Conservation (phyloP, 2,888 invertebrate species). For the Acronicta psi region DNA sequence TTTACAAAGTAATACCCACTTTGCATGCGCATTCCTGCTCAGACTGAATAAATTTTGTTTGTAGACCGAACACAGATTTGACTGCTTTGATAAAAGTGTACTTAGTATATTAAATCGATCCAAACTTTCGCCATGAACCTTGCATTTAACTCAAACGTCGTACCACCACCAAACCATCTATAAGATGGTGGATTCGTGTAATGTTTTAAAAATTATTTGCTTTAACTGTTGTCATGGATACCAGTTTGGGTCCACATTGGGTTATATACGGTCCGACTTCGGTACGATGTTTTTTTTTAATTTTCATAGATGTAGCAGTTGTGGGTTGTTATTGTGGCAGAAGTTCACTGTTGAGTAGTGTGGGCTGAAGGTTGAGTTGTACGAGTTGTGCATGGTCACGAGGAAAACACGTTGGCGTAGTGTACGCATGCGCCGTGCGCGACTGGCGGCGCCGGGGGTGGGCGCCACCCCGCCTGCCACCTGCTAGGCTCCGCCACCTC, state of each 20-base stretch:
- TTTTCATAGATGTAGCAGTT: slow-evolving; percentile 21
- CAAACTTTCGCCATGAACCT: slow-evolving; percentile 31
- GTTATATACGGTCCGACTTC: slow-evolving; percentile 1
- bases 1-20: slow-evolving; percentile 65
- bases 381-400: slow-evolving; percentile 72
- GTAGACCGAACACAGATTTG: slow-evolving; percentile 35
- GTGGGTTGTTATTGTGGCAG: slow-evolving; percentile 26
- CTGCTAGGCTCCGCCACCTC: slow-evolving; percentile 63
- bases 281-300: slow-evolving; percentile 14
- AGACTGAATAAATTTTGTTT: slow-evolving; percentile 57
- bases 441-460: slow-evolving; percentile 41
- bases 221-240: slow-evolving; percentile 29
- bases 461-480: slow-evolving; percentile 51
- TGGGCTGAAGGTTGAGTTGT: slow-evolving; percentile 42
- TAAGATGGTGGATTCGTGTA: slow-evolving; percentile 11
- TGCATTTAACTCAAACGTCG: slow-evolving; percentile 13
- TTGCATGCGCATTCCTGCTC: slow-evolving; percentile 63
- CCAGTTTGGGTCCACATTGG: slow-evolving; percentile 13
- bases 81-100: slow-evolving; percentile 41
- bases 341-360: slow-evolving; percentile 44
- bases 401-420: slow-evolving; percentile 81
- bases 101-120: slow-evolving; percentile 48
- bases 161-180: too few relatives aligned
- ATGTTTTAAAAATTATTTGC: slow-evolving; percentile 22
- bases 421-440: slow-evolving; percentile 80